phyloP scores from a whole-genome alignment of 1,140 invertebrate species.

The Drosophila lowei region DNA sequence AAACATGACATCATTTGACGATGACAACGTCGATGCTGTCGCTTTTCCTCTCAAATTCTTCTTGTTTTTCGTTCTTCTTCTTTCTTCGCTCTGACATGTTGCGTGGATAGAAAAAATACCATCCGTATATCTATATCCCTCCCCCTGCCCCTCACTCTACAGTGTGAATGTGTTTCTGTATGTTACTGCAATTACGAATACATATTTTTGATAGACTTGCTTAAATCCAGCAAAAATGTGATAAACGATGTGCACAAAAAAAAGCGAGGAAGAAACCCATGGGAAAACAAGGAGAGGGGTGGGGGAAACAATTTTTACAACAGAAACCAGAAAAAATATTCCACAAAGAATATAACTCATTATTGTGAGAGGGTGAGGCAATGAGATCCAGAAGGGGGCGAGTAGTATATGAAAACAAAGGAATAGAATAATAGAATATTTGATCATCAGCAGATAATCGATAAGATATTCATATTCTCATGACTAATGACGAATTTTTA shows the following conservation, averaged over 20 bases:
- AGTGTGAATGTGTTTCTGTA: constrained; percentile 11
- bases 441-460: too few relatives aligned
- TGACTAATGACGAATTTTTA: too few relatives aligned
- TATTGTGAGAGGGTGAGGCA: constrained; percentile 3
- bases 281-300: constrained; percentile 4
- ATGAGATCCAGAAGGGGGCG: too few relatives aligned
- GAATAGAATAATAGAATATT: too few relatives aligned
- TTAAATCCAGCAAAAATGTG: constrained; percentile 46
- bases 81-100: neutral
- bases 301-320: constrained; percentile 35
- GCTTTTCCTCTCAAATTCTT: constrained; percentile 52
- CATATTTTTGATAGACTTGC: constrained; percentile 59
- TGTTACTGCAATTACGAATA: constrained; percentile 60
- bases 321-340: constrained; percentile 23
- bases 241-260: constrained; percentile 52
- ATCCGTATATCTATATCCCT: neutral
- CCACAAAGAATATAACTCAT: constrained; percentile 15
- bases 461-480: too few relatives aligned
- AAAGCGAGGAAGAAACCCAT: neutral
- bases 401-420: too few relatives aligned
- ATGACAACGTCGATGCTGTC: constrained; percentile 51
- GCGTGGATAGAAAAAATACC: constrained; percentile 11
- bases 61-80: neutral
- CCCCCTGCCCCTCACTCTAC: neutral
- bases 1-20: constrained; percentile 74